Evolutionary conservation across 2,888 invertebrate species (phyloP).

Genomic region (Drosophila meridiana): DNA sequence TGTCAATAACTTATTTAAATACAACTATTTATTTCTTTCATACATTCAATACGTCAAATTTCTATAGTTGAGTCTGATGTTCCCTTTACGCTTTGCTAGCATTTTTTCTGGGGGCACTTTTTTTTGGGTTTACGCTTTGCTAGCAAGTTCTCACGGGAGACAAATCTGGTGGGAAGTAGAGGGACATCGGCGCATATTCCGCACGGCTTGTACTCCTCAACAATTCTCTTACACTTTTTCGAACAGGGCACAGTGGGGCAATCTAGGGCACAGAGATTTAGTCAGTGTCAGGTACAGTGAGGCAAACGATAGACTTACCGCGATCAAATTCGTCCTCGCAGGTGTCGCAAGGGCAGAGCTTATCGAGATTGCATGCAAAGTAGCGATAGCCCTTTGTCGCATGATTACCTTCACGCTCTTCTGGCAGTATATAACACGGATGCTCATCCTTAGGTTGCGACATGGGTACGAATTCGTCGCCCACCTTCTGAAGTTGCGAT

Average conservation of each 20-base stretch:
- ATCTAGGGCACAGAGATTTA: slow-evolving; percentile 11
- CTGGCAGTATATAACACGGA: slow-evolving; percentile 34
- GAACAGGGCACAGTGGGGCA: slow-evolving; percentile 47
- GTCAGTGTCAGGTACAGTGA: not conserved
- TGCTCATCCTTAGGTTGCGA: slow-evolving; percentile 19
- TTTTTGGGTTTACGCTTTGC: not conserved
- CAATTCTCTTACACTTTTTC: not conserved
- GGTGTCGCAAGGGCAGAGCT: slow-evolving; percentile 67
- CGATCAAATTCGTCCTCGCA: slow-evolving; percentile 77
- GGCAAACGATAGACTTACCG: slow-evolving; percentile 49
- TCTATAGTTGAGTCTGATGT: not conserved
- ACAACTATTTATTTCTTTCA: not conserved
- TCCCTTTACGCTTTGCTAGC: not conserved
- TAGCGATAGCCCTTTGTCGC: slow-evolving; percentile 66
- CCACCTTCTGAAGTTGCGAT: slow-evolving; percentile 62
- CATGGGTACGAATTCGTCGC: not conserved
- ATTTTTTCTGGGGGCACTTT: not conserved
- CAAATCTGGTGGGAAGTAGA: not conserved
- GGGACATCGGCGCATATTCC: not conserved
- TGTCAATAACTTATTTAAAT: not conserved
- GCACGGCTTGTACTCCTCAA: not conserved
- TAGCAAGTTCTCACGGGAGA: not conserved
- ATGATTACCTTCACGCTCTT: not conserved
- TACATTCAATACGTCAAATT: not conserved
- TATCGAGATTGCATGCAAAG: slow-evolving; percentile 75